Evolutionary conservation across 1,140 invertebrate genomes (phyloP).

Genomic region (Phymastichus coffea): DNA sequence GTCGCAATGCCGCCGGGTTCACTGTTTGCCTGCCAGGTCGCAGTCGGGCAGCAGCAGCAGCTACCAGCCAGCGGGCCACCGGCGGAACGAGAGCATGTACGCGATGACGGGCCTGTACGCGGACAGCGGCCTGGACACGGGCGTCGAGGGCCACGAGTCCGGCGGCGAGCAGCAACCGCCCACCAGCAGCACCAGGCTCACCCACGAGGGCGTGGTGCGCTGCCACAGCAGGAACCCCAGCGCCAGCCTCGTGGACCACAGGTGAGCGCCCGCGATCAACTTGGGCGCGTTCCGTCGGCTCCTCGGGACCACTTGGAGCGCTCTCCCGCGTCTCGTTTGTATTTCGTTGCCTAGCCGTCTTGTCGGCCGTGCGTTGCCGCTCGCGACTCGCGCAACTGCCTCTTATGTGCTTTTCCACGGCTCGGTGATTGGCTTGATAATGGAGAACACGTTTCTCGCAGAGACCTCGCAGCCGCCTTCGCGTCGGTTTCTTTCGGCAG

Average conservation of each 20-base stretch:
- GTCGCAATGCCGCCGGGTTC: too few species aligned
- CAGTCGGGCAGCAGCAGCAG: slow-evolving; percentile 55
- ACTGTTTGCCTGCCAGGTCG: slow-evolving; percentile 46
- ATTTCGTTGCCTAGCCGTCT: too few species aligned
- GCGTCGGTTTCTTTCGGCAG: too few species aligned
- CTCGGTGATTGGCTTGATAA: too few species aligned
- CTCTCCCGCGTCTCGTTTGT: neutral
- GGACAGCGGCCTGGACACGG: slow-evolving; percentile 60
- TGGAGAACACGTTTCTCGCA: too few species aligned
- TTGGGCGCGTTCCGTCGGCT: too few species aligned
- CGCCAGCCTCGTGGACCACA: slow-evolving; percentile 66
- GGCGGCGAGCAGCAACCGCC: slow-evolving; percentile 50
- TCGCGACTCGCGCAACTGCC: too few species aligned
- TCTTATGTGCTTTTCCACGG: too few species aligned
- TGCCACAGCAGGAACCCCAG: slow-evolving; percentile 78
- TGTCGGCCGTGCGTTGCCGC: too few species aligned
- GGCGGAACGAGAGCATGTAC: slow-evolving; percentile 82
- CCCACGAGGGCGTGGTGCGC: slow-evolving; percentile 63
- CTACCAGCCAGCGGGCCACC: slow-evolving; percentile 58
- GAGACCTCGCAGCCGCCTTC: too few species aligned
- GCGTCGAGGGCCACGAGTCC: slow-evolving; percentile 48
- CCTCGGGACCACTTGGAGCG: neutral
- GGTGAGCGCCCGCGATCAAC: too few species aligned
- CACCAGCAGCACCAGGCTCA: slow-evolving; percentile 49
- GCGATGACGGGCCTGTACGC: slow-evolving; percentile 83